These are phyloP conservation scores for Macrophya alboannulata DNA, from an alignment of 2,888 invertebrate species.

Conservation along the genomic window DNA sequence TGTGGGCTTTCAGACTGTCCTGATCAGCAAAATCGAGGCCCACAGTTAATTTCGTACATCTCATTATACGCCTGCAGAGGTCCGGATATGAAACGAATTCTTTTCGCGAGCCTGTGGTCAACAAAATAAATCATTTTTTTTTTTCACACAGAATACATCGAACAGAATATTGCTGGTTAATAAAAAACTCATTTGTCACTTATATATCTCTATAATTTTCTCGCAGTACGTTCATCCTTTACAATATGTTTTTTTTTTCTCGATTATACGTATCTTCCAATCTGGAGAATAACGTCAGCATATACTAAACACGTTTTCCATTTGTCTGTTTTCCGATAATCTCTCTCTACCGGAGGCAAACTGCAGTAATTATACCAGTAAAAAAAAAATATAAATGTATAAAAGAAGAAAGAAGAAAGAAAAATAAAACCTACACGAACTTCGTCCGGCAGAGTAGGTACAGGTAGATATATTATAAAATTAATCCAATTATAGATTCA, in stretches of 20 bases:
- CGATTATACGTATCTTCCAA: not conserved
- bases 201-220: not conserved
- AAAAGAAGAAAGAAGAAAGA: no score
- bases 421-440: not conserved
- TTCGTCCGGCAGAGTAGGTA: not conserved
- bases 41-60: not conserved
- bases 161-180: not conserved
- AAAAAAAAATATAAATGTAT: not conserved
- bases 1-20: not conserved
- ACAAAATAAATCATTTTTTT: not conserved
- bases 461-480: not conserved
- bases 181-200: slow-evolving; percentile 4
- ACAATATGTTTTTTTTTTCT: not conserved
- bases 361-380: not conserved
- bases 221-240: not conserved
- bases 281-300: not conserved
- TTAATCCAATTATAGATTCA: slow-evolving; percentile 5
- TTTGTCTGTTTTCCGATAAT: not conserved
- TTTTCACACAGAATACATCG: not conserved
- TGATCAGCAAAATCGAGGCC: not conserved
- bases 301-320: not conserved
- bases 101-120: not conserved
- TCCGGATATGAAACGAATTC: slow-evolving; percentile 26
- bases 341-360: not conserved
- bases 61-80: not conserved